These are phyloP conservation scores for Brachyptera putata DNA, from an alignment of 2,888 invertebrate species.

Conservation along the genomic window DNA sequence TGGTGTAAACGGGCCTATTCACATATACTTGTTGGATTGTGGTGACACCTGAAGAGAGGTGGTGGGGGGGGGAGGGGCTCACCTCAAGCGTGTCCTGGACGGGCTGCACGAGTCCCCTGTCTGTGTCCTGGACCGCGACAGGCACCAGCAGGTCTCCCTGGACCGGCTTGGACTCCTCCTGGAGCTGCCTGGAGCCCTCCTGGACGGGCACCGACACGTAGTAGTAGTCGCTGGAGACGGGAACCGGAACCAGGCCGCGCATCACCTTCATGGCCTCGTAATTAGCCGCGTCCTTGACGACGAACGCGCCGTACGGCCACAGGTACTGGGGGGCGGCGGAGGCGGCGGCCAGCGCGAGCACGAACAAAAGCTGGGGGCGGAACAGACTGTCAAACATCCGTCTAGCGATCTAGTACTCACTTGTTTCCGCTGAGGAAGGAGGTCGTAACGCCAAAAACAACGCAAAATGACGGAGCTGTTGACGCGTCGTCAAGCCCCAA, in stretches of 20 bases:
- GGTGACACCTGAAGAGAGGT: too few species aligned
- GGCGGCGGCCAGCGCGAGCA: not conserved
- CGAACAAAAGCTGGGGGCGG: too few species aligned
- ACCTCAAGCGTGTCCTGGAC: slow-evolving; percentile 35
- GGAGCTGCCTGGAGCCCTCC: not conserved
- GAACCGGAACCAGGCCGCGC: not conserved
- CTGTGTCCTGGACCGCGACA: slow-evolving; percentile 32
- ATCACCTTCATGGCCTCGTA: slow-evolving; percentile 10
- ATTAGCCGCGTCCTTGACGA: not conserved
- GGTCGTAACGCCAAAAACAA: too few species aligned
- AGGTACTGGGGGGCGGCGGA: slow-evolving; percentile 1
- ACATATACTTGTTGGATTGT: too few species aligned
- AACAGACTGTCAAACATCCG: too few species aligned
- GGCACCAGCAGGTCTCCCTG: slow-evolving; percentile 25
- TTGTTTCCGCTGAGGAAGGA: too few species aligned
- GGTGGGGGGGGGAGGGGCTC: too few species aligned
- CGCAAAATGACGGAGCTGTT: too few species aligned
- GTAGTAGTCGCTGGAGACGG: not conserved
- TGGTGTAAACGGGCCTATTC: too few species aligned
- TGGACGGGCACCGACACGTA: slow-evolving; percentile 21
- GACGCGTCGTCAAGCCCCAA: too few species aligned
- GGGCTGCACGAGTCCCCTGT: slow-evolving; percentile 32
- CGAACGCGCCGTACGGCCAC: slow-evolving; percentile 7
- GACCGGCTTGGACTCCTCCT: too few species aligned
- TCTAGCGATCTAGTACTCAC: too few species aligned